Conservation (phyloP, 2,797 vertebrate species). For the Muraenolepis orangiensis region DNA sequence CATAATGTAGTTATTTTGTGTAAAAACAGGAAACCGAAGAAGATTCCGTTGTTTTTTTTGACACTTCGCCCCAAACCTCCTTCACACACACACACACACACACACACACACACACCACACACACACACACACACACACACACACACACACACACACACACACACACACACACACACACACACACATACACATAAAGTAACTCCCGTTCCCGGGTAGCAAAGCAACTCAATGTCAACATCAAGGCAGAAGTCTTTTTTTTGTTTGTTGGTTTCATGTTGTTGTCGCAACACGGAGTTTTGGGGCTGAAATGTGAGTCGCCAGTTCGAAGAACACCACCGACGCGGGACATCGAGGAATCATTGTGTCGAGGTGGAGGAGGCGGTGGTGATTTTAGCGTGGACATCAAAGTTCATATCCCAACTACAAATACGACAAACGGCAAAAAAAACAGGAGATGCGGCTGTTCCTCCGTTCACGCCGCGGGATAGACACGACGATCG, state of each 20-base stretch:
- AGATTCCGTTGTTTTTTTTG: not conserved
- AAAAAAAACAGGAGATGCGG: not conserved
- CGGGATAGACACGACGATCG: not conserved
- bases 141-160: no score
- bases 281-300: not conserved
- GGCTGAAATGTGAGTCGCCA: no score
- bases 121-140: no score
- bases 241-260: slow-evolving; percentile 7
- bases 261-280: not conserved
- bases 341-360: not conserved
- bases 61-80: not conserved
- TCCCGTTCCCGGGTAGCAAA: not conserved
- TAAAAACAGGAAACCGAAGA: not conserved
- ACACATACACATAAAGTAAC: no score
- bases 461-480: not conserved
- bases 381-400: not conserved
- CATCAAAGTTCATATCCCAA: not conserved
- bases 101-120: no score
- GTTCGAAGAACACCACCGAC: no score
- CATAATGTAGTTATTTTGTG: not conserved
- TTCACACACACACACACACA: no score
- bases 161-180: no score
- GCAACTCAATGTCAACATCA: slow-evolving; percentile 5
- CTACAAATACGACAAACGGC: not conserved
- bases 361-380: not conserved